Base-by-base conservation (phyloP, 2,797 vertebrate species). In the Petrocephalus sullivani region DNA sequence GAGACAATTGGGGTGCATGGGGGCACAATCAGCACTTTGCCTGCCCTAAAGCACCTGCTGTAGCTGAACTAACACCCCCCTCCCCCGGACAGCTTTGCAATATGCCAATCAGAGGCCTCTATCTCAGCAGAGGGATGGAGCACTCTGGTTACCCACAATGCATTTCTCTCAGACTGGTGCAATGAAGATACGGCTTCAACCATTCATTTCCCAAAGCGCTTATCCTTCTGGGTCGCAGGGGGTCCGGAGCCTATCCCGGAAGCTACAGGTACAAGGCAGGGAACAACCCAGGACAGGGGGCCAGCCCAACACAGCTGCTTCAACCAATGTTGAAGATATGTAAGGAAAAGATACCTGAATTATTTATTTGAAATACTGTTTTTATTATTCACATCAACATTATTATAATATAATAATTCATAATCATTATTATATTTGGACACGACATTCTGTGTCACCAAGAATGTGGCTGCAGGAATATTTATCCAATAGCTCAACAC, bases 1-100 rank as follows among this genome's bases (percentile, higher is more conserved):
- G 93, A 91, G 91, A 94, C 94, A 94, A 94, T 94, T 92, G 91
- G 92, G 90, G 87, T 21, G 21, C 58, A 90, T 94, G 92, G 83
- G 92, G 88, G 92, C 78, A 64, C 60, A 89, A 75, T 89, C 58
- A 84, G 86, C 87, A 88, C 54, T 87, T 90, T 61, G n/a, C 21
- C 21, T 85, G 57, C 14, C 51, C 23, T 46, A 85, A 37, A 41
- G 37, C 82, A 82, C 58, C 16, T 67, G 61, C 75, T 58, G 28
- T 37, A 58, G 53, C 53, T 81, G 28, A 51, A 33, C 78, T 23
- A 19, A 87, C n/a, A 28, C 7, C 75, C 4, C 56, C 53, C 56
- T 7, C 64, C 51, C 87, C 33, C 3, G 21, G 21, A n/a, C 21
- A 41, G 64, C 87, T 78, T 41, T 49, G 14, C 19, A 19, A 78